Evolutionary conservation across 2,113 vertebrate genomes (phyloP).

Genomic region (Caretta caretta): DNA sequence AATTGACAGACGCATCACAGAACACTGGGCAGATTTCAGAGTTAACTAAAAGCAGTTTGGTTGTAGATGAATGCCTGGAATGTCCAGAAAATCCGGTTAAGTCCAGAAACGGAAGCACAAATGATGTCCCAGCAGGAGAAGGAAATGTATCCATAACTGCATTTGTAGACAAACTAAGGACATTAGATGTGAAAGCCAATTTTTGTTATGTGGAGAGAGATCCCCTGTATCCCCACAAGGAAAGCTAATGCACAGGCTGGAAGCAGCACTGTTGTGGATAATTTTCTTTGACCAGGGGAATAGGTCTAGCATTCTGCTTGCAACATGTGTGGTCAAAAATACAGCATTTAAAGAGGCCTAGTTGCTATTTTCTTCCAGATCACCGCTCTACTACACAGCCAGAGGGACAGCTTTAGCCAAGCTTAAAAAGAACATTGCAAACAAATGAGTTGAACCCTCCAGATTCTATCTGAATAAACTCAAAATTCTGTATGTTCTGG

Average conservation of each 20-base stretch:
- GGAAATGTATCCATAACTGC: neutral
- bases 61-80: neutral
- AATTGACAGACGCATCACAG: neutral
- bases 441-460: neutral
- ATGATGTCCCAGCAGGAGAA: neutral
- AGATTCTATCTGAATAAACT: neutral
- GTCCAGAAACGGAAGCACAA: neutral
- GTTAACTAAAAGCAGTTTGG: neutral
- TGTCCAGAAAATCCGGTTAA: neutral
- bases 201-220: neutral
- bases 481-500: neutral
- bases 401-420: neutral
- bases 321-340: neutral
- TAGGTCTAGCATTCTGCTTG: neutral
- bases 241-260: neutral
- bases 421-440: neutral
- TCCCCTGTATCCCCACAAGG: neutral
- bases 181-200: neutral
- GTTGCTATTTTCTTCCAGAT: neutral
- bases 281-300: neutral
- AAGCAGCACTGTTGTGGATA: neutral
- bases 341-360: neutral
- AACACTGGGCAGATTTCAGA: neutral
- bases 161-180: neutral
- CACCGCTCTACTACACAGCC: neutral